These are phyloP conservation scores for Drosophila sp. DNA, from an alignment of 1,140 invertebrate species.

Conservation along the genomic window DNA sequence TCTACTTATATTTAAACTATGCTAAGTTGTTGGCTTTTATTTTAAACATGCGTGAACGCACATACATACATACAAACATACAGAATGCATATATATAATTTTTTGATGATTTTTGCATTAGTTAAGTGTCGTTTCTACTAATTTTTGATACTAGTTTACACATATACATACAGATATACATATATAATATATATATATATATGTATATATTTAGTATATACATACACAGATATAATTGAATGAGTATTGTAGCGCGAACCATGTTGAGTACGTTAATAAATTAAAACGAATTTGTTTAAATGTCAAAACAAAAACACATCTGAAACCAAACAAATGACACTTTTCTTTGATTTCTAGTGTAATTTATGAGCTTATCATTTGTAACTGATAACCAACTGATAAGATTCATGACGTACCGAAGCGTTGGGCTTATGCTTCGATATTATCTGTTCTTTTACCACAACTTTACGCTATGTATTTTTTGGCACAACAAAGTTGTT, in stretches of 20 bases:
- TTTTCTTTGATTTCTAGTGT: conserved; percentile 25
- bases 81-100: conserved; percentile 58
- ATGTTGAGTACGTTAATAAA: conserved; percentile 82
- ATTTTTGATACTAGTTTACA: conserved; percentile 83
- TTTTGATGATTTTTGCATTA: conserved; percentile 75
- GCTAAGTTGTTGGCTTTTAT: conserved; percentile 77
- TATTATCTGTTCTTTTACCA: conserved; percentile 29
- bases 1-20: conserved; percentile 55
- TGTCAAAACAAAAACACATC: conserved; percentile 61
- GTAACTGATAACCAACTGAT: conserved; percentile 25
- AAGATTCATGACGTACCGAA: conserved; percentile 37
- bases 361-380: conserved; percentile 30
- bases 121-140: conserved; percentile 81
- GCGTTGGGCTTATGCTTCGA: conserved; percentile 23
- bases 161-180: conserved; percentile 60
- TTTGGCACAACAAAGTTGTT: conserved; percentile 23
- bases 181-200: conserved; percentile 55
- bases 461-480: not conserved
- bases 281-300: conserved; percentile 81
- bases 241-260: conserved; percentile 75
- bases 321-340: conserved; percentile 21
- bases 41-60: conserved; percentile 42
- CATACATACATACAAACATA: conserved; percentile 46
- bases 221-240: conserved; percentile 67
- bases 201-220: conserved; percentile 62